These are phyloP conservation scores for Myopa testacea DNA, from an alignment of 2,888 invertebrate species.

Conservation along the genomic window DNA sequence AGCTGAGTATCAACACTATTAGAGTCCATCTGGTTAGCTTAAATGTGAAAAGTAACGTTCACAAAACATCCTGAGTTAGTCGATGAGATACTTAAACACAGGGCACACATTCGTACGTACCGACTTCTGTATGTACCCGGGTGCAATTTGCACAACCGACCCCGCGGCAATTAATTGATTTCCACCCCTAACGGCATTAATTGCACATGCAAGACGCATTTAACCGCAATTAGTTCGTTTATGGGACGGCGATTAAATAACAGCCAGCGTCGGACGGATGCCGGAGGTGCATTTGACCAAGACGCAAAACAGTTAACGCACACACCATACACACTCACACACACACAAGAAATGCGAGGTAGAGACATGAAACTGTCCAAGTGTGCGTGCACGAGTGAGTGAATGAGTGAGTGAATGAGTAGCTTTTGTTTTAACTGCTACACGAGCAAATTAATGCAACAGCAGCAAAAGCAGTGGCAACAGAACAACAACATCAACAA, in stretches of 20 bases:
- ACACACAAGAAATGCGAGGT: not conserved
- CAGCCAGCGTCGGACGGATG: constrained; percentile 26
- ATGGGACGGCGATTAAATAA: constrained; percentile 62
- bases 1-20: not conserved
- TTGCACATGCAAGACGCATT: constrained; percentile 57
- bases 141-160: not conserved
- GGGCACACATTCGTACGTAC: not conserved
- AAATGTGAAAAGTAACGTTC: not conserved
- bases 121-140: not conserved
- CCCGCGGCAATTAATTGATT: constrained; percentile 33
- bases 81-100: not conserved
- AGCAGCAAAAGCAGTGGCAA: constrained; percentile 25
- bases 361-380: not conserved
- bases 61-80: not conserved
- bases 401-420: not conserved
- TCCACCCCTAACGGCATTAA: constrained; percentile 49
- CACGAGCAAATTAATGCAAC: constrained; percentile 17
- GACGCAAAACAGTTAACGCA: constrained; percentile 37
- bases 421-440: constrained; percentile 32
- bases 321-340: constrained; percentile 8
- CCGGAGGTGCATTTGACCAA: constrained; percentile 29
- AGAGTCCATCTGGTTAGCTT: not conserved
- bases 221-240: constrained; percentile 67
- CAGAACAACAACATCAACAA: constrained; percentile 10
- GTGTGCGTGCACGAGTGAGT: constrained; percentile 16